Evolutionary conservation across 2,113 vertebrate genomes (phyloP).

Genomic region (Lagopus muta): DNA sequence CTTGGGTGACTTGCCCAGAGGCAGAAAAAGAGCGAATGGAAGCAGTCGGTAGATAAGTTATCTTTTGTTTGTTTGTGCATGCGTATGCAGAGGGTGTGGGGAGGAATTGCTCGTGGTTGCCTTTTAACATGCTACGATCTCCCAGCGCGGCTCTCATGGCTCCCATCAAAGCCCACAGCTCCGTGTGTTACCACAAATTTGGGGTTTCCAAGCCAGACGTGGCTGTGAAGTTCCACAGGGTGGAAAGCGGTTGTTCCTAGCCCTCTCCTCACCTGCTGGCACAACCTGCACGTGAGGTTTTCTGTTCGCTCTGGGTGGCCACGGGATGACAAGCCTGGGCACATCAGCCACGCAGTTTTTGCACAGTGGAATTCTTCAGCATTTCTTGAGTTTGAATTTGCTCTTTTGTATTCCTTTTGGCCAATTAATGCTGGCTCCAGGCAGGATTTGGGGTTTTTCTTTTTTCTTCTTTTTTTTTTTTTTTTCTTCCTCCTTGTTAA

Average conservation of each 20-base stretch:
- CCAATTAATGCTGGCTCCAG: background rate
- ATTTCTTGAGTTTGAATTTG: background rate
- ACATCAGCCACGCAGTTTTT: background rate
- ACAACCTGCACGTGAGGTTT: background rate
- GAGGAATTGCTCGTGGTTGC: background rate
- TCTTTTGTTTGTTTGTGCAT: background rate
- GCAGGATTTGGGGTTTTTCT: background rate
- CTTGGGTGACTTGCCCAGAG: background rate
- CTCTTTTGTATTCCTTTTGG: background rate
- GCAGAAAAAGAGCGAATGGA: background rate
- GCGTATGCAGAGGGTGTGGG: background rate
- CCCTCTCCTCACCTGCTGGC: constrained; percentile 24
- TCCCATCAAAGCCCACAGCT: constrained; percentile 11
- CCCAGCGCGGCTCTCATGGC: background rate
- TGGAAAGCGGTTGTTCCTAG: background rate
- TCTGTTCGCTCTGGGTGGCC: background rate
- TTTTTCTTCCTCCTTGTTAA: background rate
- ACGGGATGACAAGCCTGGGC: background rate
- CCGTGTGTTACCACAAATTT: background rate
- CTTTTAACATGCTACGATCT: background rate
- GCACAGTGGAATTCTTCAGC: background rate
- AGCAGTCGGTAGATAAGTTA: background rate
- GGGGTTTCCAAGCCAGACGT: background rate
- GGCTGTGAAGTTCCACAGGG: background rate
- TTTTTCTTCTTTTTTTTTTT: background rate